Base-by-base conservation (phyloP, 2,113 vertebrate genomes). In the Tachuris rubrigastra region DNA sequence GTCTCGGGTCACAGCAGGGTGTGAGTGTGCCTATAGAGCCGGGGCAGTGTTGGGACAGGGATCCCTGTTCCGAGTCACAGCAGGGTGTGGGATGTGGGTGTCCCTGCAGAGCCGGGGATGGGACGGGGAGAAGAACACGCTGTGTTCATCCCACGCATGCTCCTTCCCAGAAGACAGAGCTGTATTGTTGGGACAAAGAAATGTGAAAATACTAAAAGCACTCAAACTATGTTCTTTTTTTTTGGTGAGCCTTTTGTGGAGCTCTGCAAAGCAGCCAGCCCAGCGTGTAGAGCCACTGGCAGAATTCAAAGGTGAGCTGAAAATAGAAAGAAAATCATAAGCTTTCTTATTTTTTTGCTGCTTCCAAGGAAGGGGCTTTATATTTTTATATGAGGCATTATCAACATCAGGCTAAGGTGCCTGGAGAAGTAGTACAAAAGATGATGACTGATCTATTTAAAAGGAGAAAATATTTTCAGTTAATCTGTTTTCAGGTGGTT, bases 141-240 rank as follows among this genome's bases (percentile, higher is more conserved):
- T 91, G 83, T 96, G 62, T 80, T 88, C 9, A 2, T 74, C 58
- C 78, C 6, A 9, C 35, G 8, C 31, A 10, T 5, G 3, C 72
- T 80, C 30, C 4, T 46, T 83, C 68, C 62, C 19, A 5, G 67
- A 50, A 65, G 17, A 97, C 96, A 97, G 94, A 97, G 93, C 77
- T 77, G 86, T 95, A 96, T 97, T 97, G 96, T 97, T 96, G 72
- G 84, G 78, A 74, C 58, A 89, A 72, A 72, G 90, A 79, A 60
- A 92, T 66, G 35, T n/a, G 74, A 86, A 94, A 96, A 95, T 95
- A 95, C 59, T 44, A 37, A 91, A 88, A 80, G 75, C 94, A 92
- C 95, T 97, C 90, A 85, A 95, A 90, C 37, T 90, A 63, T 96
- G 93, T 96, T 90, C 53, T n/a, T 94, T 84, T 80, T 55, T 59